phyloP scores from a whole-genome alignment of 2,888 invertebrate species.

The Diabrotica balteata region DNA sequence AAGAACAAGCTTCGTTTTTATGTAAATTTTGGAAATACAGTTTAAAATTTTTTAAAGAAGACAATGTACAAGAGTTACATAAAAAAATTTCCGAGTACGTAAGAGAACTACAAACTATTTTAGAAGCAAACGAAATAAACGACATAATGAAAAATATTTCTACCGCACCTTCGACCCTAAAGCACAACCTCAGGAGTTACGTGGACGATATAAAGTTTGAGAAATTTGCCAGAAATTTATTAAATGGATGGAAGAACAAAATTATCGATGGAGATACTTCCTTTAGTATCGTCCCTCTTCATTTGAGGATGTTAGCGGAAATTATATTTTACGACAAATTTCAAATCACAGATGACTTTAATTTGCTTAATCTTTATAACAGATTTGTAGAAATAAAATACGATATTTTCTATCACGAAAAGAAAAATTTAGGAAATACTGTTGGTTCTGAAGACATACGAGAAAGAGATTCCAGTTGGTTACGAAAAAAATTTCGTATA shows the following conservation, averaged over 20 bases:
- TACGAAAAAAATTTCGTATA: constrained; percentile 1
- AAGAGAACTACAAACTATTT: neutral
- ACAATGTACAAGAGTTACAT: neutral
- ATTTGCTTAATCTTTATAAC: constrained; percentile 16
- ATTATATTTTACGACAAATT: constrained; percentile 23
- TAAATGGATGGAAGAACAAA: constrained; percentile 9
- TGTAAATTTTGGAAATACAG: constrained; percentile 20
- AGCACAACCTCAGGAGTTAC: neutral
- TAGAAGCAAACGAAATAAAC: neutral
- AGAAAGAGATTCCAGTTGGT: neutral
- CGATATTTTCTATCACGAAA: constrained; percentile 18
- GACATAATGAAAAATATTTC: constrained; percentile 2
- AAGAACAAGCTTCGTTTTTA: constrained; percentile 19
- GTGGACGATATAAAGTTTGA: constrained; percentile 1
- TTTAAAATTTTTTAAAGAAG: constrained; percentile 8
- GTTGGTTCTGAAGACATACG: constrained; percentile 3
- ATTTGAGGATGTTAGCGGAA: constrained; percentile 28
- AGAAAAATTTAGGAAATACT: constrained; percentile 16
- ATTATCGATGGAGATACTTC: constrained; percentile 12
- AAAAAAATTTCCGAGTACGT: constrained; percentile 7
- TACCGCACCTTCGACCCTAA: neutral
- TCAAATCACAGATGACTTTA: constrained; percentile 3
- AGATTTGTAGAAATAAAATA: constrained; percentile 23
- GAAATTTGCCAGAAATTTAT: constrained; percentile 4
- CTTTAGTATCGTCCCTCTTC: constrained; percentile 25